These are phyloP conservation scores for Zaprionus camerounensis DNA, from an alignment of 1,140 invertebrate genomes.

Conservation along the genomic window DNA sequence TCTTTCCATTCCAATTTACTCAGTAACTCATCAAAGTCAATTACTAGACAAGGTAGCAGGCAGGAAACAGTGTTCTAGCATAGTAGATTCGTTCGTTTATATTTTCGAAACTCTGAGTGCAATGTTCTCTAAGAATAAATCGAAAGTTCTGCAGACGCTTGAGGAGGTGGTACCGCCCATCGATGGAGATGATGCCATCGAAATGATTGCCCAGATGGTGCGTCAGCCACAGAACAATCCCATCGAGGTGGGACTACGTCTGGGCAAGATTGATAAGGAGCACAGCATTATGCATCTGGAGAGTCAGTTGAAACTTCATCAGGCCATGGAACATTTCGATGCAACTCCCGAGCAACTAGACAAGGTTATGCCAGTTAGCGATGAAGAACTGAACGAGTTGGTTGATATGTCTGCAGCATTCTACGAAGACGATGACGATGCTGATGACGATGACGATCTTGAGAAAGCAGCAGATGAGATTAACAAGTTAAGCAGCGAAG, in stretches of 20 bases:
- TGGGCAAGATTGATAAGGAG: conserved; percentile 37
- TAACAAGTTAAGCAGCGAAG: not conserved
- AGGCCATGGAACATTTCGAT: conserved; percentile 46
- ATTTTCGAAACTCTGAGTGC: conserved; percentile 22
- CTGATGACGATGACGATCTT: not conserved
- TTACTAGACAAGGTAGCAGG: not conserved
- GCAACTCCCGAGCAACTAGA: conserved; percentile 34
- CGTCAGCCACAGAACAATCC: conserved; percentile 53
- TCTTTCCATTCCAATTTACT: not conserved
- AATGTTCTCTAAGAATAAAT: conserved; percentile 58
- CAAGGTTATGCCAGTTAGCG: conserved; percentile 52
- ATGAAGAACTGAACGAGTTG: conserved; percentile 52
- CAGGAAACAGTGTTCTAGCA: conserved; percentile 28
- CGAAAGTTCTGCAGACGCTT: conserved; percentile 62
- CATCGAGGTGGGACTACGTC: conserved; percentile 26
- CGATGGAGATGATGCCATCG: conserved; percentile 41
- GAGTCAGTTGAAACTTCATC: conserved; percentile 41
- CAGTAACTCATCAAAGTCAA: conserved; percentile 11
- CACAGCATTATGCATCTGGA: conserved; percentile 52
- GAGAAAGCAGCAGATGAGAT: conserved; percentile 26
- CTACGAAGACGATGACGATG: conserved; percentile 3
- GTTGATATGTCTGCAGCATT: conserved; percentile 4
- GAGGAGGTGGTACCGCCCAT: conserved; percentile 50
- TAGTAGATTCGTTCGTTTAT: conserved; percentile 17
- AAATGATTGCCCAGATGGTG: conserved; percentile 50